phyloP scores from a whole-genome alignment of 2,113 vertebrate genomes.

The Python bivittatus region DNA sequence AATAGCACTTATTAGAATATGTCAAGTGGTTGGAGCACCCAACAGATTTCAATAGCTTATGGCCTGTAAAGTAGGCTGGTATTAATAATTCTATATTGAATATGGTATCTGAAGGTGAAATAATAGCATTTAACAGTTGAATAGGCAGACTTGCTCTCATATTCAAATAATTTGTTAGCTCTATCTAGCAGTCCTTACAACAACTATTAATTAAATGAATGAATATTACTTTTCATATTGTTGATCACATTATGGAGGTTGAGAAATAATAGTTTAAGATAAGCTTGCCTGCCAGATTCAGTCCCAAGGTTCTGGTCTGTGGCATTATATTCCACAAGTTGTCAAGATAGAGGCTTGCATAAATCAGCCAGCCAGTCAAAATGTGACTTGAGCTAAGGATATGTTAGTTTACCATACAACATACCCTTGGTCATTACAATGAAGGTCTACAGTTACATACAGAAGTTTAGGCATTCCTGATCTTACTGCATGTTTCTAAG shows the following conservation, averaged over 20 bases:
- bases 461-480: neutral
- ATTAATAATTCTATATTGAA: neutral
- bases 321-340: neutral
- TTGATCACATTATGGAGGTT: neutral
- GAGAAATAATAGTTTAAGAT: neutral
- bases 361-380: neutral
- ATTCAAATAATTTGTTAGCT: neutral
- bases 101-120: neutral
- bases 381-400: neutral
- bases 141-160: neutral
- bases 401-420: neutral
- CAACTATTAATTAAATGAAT: neutral
- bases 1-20: neutral
- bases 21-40: neutral
- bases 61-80: neutral
- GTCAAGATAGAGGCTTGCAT: neutral
- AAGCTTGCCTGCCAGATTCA: neutral
- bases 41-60: neutral
- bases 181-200: neutral
- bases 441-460: neutral
- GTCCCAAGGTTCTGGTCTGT: neutral
- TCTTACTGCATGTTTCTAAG: neutral
- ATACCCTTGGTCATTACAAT: neutral
- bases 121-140: neutral
- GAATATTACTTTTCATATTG: neutral